Evolutionary conservation across 2,797 vertebrate genomes (phyloP), one percentile per base, ranked within the genome.

Genomic region (Sebastes elongatus): DNA sequence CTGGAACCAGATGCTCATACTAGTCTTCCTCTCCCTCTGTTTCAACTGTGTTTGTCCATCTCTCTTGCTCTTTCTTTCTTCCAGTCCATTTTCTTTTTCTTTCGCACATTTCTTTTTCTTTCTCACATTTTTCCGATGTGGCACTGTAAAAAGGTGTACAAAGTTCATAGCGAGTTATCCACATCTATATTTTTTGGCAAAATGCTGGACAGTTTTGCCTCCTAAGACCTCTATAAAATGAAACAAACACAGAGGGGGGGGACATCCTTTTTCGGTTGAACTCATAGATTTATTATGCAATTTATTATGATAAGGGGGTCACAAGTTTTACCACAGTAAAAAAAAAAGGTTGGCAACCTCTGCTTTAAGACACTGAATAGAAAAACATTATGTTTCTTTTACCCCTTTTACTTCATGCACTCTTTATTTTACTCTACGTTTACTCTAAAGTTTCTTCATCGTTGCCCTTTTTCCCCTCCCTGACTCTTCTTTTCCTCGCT

Each of bases 1-100:
- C 88, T 91, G 88, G 88, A 93, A 93, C 93, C 94, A 95, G 92
- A 95, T 94, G 93, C 89, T 91, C 76, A 83, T 76, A 56, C 78
- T 71, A 52, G 76, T 60, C 30, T 80, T 55, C 57, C 11, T 55
- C 11, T 53, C 62, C 27, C 63, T 49, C 64, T n/a, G 42, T 18
- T 46, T 46, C 42, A 20, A 46, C 42, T 46, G 42, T 46, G 16
- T 46, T 46, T 46, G 16, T 46, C 16, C 16, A 46, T 78, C 42
- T 3, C 52, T 55, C 28, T 49, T 20, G 76, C 30, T 55, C 11
- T 42, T 42, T 46, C 42, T 46, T 46, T 46, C 35, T 79, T 70
- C 35, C 9, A 61, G 20, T 75, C 16, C 16, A 49, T 63, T 83
- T 83, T 75, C 25, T 65, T 3, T 61, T n/a, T 74, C 6, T 78